Evolutionary conservation across 1,140 invertebrate genomes (phyloP), one percentile per base, ranked within the genome.

Genomic region (Pogonomyrmex barbatus): DNA sequence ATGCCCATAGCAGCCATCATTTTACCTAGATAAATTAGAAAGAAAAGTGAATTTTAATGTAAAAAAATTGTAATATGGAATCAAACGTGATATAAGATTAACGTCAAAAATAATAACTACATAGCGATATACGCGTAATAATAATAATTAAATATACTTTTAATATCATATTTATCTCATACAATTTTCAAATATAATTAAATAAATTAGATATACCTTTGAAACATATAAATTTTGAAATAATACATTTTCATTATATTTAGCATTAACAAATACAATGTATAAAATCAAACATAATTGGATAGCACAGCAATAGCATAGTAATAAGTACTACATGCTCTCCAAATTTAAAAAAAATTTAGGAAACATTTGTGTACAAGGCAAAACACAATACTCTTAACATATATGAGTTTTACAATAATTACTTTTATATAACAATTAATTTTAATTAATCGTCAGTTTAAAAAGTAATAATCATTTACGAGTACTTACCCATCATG

Each of bases 1-100:
- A 97, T 95, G 60, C 97, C 97, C 81, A 97, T 95, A 0, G 97
- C 96, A 0, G 97, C 97, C 93, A 97, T 94, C 95, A 96, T 96
- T 93, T 96, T 96, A 47, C 94, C 95, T 95, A 60, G 0, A 70
- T 68, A 45, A 30, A 17, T 58, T 12, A 12, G 3, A 24, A 24
- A 50, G 24, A 24, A 56, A n/a, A 9, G 9, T 33, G 12, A n/a
- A 39, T 60, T 58, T 39, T 47, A 50, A 0, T 45, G 56, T 71
- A 71, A 47, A 8, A 4, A 0, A 17, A 42, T 81, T 81, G 24
- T 17, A 54, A 30, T 36, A 9, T 9, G n/a, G 5, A 75, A 54
- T 54, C 30, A 8, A 79, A 36, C 8, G 8, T 39, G 14, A 79
- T 6, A 12, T 39, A 14, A 30, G 12, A 65, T 47, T 42, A 56